Evolutionary conservation across 2,888 invertebrate genomes (phyloP), one percentile per base, ranked within the genome.

Genomic region (Eristalis arbustorum): DNA sequence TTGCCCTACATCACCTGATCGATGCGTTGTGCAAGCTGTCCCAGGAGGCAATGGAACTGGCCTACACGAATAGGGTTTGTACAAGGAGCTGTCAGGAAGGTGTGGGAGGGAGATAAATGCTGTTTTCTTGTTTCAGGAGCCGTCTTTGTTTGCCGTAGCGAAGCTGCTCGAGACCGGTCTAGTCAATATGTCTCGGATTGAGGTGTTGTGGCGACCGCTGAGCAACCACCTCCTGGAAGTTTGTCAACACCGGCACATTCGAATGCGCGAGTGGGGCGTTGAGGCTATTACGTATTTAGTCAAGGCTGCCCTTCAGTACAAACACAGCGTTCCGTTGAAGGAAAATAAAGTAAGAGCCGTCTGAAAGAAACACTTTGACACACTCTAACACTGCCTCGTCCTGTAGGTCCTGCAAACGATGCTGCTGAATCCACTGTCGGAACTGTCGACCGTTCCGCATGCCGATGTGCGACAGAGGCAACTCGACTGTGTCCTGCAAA

Each of bases 181-280:
- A 82, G 98, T 98, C 0, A 99, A 99, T 93, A 95, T 99, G 94
- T 95, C 96, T 66, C 94, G 99, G 74, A 97, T 99, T 61, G 98
- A 98, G 92, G 97, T 98, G 0, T 95, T 98, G 89, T 99, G 99
- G 99, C 94, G 97, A 88, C 98, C 98, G 0, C 94, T 99, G 75
- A 98, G 98, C 0, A 98, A 97, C 92, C 99, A 99, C 93, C 94
- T 99, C n/a, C 93, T 99, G 63, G 98, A 98, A 93, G 98, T 98
- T 83, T 98, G 98, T 91, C 98, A 98, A 91, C 98, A 98, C 93
- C 98, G 98, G 0, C 98, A 98, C 90, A 97, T 97, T 88, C 94
- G 98, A 88, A 98, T 99, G 97, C 94, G 99, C 49, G 98, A 98
- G 92, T 99, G 98, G 98, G 99, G 99, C 0, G 98, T 98, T 0